Percentiles rank a stretch among this genome's conserved stretches.
Conservation (phyloP, 2,797 vertebrate species). For the Knipowitschia caucasica region DNA sequence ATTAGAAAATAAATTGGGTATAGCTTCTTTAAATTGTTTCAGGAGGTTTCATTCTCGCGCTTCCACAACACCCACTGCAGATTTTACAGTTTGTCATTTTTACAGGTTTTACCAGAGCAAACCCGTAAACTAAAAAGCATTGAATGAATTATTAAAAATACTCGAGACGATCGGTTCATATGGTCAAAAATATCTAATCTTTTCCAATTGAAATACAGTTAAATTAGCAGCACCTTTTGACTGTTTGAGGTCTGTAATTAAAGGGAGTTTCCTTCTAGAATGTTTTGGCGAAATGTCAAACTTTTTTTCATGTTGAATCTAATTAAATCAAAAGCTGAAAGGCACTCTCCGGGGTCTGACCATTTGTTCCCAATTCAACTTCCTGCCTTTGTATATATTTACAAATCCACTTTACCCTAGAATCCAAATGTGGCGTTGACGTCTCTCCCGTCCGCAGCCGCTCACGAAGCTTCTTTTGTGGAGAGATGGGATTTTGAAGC, state of each 20-base stretch:
- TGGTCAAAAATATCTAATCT: neutral
- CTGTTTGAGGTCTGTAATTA: neutral
- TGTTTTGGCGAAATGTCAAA: neutral
- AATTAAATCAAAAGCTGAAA: slow-evolving; percentile 9
- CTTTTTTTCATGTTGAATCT: neutral
- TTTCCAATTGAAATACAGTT: neutral
- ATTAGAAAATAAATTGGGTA: too few species aligned
- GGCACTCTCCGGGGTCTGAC: slow-evolving; percentile 11
- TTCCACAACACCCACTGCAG: too few species aligned
- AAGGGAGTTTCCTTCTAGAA: neutral
- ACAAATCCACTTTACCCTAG: neutral
- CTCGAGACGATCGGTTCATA: too few species aligned
- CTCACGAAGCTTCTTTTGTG: slow-evolving; percentile 1
- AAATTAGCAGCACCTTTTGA: too few species aligned
- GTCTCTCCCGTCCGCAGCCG: slow-evolving; percentile 8
- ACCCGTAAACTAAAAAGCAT: too few species aligned
- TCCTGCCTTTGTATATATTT: slow-evolving; percentile 29
- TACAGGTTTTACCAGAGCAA: too few species aligned
- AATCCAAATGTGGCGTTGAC: neutral
- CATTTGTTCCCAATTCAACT: slow-evolving; percentile 36
- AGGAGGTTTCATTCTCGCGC: too few species aligned
- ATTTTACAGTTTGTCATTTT: too few species aligned
- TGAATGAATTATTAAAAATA: too few species aligned
- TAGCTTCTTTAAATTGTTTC: too few species aligned
- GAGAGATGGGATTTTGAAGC: slow-evolving; percentile 14